Evolutionary conservation across 2,888 invertebrate species (phyloP), one percentile per base, ranked within the genome.

Genomic region (Tanaodytes sp.): DNA sequence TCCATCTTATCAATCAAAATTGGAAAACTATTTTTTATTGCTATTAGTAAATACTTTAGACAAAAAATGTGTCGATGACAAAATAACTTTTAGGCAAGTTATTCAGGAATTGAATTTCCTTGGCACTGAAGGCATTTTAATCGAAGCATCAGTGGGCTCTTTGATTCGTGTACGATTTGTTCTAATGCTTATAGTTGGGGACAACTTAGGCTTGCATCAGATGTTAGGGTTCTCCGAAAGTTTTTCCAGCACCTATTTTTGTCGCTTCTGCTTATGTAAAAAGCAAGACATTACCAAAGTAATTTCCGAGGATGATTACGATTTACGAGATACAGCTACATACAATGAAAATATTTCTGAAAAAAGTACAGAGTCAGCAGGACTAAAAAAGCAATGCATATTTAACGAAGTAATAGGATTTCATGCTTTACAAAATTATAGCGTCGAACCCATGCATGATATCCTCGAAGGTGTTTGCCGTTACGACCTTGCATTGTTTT

Each of bases 391-490:
- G 9, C 11, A 39, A 15, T 15, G 39, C 9, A 16, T 16, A 15
- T 39, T 39, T 39, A 15, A 15, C 16, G 39, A 6, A 14, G 39
- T 39, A 4, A 3, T n/a, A n/a, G 39, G 39, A 16, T 39, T 15
- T 15, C 39, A 39, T 15, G 15, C 16, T 4, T 6, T 4, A 9
- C 20, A 43, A 43, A 18, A 1, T 12, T 23, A 8, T 1, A 23
- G 19, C 31, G 46, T 42, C 9, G 72, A 72, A 45, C 11, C 40
- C 2, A 68, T 58, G 62, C 68, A 72, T 37, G 62, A 72, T 23
- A 9, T 48, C 2, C 20, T 48, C 1, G 36, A 48, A 9, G 48
- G 48, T 4, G 31, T 48, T 12, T 48, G 48, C 64, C 61, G 48
- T 9, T 65, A 65, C 37, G 62, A 64, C 16, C 11, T 65, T 30